phyloP scores from a whole-genome alignment of 2,113 vertebrate species.

The Hypomesus transpacificus region DNA sequence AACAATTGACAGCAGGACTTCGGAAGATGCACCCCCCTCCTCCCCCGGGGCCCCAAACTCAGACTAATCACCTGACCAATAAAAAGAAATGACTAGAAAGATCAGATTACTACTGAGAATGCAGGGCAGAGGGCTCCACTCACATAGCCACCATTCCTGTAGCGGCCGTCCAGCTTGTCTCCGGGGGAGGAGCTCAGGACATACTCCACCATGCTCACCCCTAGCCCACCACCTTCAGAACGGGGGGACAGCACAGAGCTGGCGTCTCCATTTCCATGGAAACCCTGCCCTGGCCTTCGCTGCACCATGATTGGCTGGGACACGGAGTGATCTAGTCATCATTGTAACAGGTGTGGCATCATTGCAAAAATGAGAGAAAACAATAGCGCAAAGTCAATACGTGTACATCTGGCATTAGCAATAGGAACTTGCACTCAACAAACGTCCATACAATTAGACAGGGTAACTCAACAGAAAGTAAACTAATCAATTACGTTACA shows the following conservation, averaged over 20 bases:
- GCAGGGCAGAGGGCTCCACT: constrained; percentile 56
- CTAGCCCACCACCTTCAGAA: constrained; percentile 95
- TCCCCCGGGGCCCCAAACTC: too few relatives aligned
- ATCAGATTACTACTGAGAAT: too few relatives aligned
- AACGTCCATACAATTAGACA: too few relatives aligned
- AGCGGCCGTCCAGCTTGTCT: constrained; percentile 95
- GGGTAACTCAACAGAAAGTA: too few relatives aligned
- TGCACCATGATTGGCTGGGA: constrained; percentile 99
- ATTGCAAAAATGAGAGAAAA: neutral
- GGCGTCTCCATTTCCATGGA: constrained; percentile 95
- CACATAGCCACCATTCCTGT: constrained; percentile 96
- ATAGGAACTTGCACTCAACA: too few relatives aligned
- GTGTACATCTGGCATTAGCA: neutral
- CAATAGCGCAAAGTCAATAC: neutral
- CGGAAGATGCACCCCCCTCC: too few relatives aligned
- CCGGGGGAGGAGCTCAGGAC: constrained; percentile 97
- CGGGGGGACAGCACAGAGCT: constrained; percentile 94
- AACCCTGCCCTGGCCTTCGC: constrained; percentile 95
- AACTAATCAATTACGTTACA: too few relatives aligned
- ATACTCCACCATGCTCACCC: constrained; percentile 99
- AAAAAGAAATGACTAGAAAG: too few relatives aligned
- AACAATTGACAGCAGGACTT: neutral
- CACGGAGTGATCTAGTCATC: constrained; percentile 88
- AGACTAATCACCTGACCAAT: too few relatives aligned
- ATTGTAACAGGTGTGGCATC: neutral